phyloP scores from a whole-genome alignment of 2,797 vertebrate species.

The Sebastes vulpes region DNA sequence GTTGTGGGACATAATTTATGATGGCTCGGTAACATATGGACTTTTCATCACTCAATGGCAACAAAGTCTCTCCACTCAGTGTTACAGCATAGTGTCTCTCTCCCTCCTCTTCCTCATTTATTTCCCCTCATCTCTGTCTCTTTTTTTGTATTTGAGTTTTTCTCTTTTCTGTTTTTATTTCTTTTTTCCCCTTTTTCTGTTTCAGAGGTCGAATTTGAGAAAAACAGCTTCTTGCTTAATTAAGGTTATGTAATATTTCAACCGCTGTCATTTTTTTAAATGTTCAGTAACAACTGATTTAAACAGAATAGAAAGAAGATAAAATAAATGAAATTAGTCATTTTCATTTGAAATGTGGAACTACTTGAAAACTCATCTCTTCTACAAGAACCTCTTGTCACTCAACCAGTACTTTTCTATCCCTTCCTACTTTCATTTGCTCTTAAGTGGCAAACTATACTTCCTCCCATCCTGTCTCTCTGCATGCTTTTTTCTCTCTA shows the following conservation, averaged over 20 bases:
- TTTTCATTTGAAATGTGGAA: neutral
- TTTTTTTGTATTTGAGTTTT: slow-evolving; percentile 3
- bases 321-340: neutral
- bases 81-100: slow-evolving; percentile 70
- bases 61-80: slow-evolving; percentile 88
- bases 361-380: neutral
- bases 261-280: neutral
- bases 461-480: too few species aligned
- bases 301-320: neutral
- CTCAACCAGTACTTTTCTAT: neutral
- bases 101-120: slow-evolving; percentile 1
- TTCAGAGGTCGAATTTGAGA: neutral
- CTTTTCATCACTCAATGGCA: slow-evolving; percentile 96
- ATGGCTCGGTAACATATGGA: slow-evolving; percentile 93
- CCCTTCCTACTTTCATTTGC: neutral
- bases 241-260: neutral
- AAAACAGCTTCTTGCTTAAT: neutral
- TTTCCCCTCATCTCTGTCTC: neutral
- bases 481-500: neutral
- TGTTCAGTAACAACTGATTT: neutral
- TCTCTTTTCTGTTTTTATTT: neutral
- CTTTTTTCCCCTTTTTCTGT: neutral
- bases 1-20: slow-evolving; percentile 96
- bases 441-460: neutral
- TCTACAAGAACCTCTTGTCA: neutral